Evolutionary conservation across 1,140 invertebrate genomes (phyloP), one percentile per base, ranked within the genome.

Genomic region (Cheumatopsyche charites): DNA sequence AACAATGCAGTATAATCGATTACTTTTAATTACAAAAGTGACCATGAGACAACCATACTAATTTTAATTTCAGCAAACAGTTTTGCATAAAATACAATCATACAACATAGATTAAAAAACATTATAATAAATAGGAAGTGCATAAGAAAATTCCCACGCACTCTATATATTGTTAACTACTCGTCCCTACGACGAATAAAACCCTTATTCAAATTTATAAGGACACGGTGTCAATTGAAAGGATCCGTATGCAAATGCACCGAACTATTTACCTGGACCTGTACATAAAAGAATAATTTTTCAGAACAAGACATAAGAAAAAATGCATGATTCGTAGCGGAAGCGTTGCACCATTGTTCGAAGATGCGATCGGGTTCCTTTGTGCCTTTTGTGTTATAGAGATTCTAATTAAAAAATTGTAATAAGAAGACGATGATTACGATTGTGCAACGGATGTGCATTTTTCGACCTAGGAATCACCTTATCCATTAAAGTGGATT

Each of bases 121-220:
- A 47, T 47, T n/a, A 47, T 7, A 15, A 47, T 7, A n/a, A 47
- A 19, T 58, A 25, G 19, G 55, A 58, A 25, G 55, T 25, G 47
- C 62, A 25, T 55, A 47, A n/a, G 45, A 71, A 63, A 1, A 49
- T 71, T 71, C 69, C 62, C 69, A 71, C 69, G 58, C 61, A 36
- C 45, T 62, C 67, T 12, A 25, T 70, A 41, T 42, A 19, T n/a
- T 21, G 65, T 70, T 13, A 70, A 36, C 11, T 21, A 45, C 15
- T 41, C 61, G 55, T 58, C 55, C 55, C 25, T 58, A 70, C 62
- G 62, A 70, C n/a, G n/a, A n/a, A n/a, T n/a, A 62, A 68, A 68
- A 68, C 36, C 25, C 66, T 47, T 43, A 68, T 68, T 68, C 66
- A 68, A 68, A 68, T 47, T n/a, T 29, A 19, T 55, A 70, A 70